phyloP scores from a whole-genome alignment of 2,797 vertebrate genomes.

The Dromococcyx pavoninus region DNA sequence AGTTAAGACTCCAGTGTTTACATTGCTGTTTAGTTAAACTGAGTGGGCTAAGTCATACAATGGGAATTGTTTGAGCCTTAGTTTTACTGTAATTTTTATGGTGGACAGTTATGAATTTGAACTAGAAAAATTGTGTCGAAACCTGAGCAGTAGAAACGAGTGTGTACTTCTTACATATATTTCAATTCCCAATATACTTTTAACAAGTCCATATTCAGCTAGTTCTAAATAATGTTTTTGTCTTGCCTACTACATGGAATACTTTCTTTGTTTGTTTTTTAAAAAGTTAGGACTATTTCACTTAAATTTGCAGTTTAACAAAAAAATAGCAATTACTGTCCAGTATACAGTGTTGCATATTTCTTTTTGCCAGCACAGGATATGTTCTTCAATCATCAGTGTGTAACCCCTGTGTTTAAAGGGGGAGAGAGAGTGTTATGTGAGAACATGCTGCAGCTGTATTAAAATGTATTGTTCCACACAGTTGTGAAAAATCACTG shows the following conservation, averaged over 20 bases:
- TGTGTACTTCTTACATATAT: not conserved
- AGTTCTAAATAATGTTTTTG: not conserved
- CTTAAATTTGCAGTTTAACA: not conserved
- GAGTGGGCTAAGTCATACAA: not conserved
- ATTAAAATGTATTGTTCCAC: not conserved
- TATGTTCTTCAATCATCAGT: not conserved
- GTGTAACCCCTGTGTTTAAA: not conserved
- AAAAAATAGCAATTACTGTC: not conserved
- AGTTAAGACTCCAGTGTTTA: not conserved
- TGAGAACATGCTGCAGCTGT: not conserved
- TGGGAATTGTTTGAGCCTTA: not conserved
- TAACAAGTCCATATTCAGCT: not conserved
- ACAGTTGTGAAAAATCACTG: not conserved
- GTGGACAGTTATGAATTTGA: not conserved
- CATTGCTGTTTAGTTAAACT: not conserved
- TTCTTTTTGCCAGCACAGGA: not conserved
- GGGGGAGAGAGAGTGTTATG: not conserved
- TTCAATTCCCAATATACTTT: not conserved
- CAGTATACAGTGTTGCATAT: not conserved
- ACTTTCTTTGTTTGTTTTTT: not conserved
- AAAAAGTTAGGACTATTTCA: not conserved
- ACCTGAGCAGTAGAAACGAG: not conserved
- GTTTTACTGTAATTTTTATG: not conserved
- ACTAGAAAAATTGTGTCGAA: not conserved
- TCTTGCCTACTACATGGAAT: not conserved